Evolutionary conservation across 53 echinoderm and acorn worm genomes (phyloP).

Genomic region (Hippasteria phrygiana): DNA sequence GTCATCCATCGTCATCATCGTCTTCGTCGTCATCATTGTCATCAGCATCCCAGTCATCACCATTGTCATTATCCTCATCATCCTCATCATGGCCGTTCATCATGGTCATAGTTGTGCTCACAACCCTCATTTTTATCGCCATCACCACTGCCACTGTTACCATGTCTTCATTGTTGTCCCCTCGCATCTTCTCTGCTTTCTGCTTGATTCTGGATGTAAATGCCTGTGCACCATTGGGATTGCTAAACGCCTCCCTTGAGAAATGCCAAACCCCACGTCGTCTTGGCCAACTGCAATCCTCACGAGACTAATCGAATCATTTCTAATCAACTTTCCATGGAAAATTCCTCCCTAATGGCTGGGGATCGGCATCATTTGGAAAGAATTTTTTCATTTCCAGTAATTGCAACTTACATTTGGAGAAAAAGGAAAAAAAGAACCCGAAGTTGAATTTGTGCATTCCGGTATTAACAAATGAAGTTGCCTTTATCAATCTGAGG

Average conservation of each 20-base stretch:
- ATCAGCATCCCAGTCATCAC: neutral
- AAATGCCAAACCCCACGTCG: neutral
- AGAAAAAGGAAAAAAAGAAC: neutral
- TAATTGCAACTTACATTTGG: conserved; percentile 24
- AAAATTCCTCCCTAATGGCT: neutral
- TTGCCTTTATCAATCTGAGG: neutral
- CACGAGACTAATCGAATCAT: conserved; percentile 6
- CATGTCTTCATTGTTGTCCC: neutral
- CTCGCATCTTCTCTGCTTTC: neutral
- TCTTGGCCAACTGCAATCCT: neutral
- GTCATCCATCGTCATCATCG: conserved; percentile 26
- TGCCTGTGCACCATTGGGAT: neutral
- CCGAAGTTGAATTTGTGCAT: conserved; percentile 8
- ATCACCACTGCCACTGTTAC: neutral
- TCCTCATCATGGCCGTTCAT: conserved; percentile 14
- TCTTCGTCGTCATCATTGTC: neutral
- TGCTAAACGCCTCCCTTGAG: neutral
- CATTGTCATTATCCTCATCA: neutral
- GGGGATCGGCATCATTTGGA: neutral
- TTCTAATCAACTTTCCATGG: conserved; percentile 18
- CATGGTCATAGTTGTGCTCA: neutral
- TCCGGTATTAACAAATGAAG: neutral
- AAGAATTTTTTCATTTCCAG: neutral
- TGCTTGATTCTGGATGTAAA: neutral
- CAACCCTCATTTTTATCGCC: neutral